Conservation (phyloP, 2,888 invertebrate genomes). For the Scaptomyza parva region DNA sequence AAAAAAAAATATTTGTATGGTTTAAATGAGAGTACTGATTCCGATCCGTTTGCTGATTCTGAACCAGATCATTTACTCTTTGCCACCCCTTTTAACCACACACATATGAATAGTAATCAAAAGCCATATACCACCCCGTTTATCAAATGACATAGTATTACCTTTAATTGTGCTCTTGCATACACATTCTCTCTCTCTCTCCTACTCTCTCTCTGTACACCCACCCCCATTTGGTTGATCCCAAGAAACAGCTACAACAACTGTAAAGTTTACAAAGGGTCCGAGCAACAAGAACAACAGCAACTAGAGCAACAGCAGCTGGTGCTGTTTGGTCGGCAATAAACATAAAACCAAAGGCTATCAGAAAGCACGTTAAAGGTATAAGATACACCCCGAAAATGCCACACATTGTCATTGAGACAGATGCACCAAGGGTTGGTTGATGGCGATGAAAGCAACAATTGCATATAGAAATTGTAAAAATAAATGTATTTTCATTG, state of each 20-base stretch:
- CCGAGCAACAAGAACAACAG: slow-evolving; percentile 20
- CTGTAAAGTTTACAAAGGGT: slow-evolving; percentile 44
- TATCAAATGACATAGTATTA: slow-evolving; percentile 44
- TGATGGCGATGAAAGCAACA: slow-evolving; percentile 21
- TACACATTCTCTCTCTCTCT: slow-evolving; percentile 38
- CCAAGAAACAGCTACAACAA: slow-evolving; percentile 37
- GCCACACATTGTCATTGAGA: not conserved
- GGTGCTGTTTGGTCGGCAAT: slow-evolving; percentile 35
- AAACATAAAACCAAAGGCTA: slow-evolving; percentile 28
- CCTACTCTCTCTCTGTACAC: slow-evolving; percentile 28
- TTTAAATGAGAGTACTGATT: slow-evolving; percentile 29
- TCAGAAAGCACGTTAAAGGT: slow-evolving; percentile 18
- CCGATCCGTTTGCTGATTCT: not conserved
- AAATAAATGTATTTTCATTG: slow-evolving; percentile 47
- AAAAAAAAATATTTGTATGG: not conserved
- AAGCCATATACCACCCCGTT: slow-evolving; percentile 50
- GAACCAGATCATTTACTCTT: slow-evolving; percentile 41
- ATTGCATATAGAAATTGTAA: slow-evolving; percentile 24
- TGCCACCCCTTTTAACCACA: slow-evolving; percentile 34
- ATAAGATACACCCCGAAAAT: slow-evolving; percentile 25
- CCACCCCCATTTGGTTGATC: slow-evolving; percentile 49
- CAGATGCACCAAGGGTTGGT: slow-evolving; percentile 39
- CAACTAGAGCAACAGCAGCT: not conserved
- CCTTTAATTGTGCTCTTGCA: slow-evolving; percentile 27
- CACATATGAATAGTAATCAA: not conserved